Evolutionary conservation across 2,113 vertebrate species (phyloP).

Genomic region (Tychaedon coryphoeus): DNA sequence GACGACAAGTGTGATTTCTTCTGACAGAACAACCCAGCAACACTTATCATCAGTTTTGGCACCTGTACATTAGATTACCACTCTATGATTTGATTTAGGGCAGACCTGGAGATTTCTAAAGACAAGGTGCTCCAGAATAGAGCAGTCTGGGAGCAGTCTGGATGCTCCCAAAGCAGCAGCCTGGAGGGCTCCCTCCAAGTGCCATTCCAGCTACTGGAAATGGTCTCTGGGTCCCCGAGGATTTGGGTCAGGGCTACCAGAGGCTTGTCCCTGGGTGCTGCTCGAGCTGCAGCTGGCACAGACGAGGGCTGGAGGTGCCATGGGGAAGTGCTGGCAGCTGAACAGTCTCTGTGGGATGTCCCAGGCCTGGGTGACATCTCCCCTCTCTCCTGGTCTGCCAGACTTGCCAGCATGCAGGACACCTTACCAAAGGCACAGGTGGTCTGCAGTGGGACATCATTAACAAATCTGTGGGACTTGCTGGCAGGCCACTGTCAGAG

Average conservation of each 20-base stretch:
- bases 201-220: background rate
- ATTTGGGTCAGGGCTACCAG: background rate
- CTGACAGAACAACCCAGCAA: background rate
- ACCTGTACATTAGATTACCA: background rate
- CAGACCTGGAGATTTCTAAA: background rate
- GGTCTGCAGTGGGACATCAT: background rate
- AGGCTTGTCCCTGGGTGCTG: background rate
- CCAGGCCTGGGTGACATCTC: background rate
- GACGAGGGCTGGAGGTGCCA: background rate
- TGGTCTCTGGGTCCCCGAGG: background rate
- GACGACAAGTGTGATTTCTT: background rate
- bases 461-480: background rate
- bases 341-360: background rate
- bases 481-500: background rate
- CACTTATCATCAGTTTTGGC: background rate
- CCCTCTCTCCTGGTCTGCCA: background rate
- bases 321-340: background rate
- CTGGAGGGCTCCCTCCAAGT: background rate
- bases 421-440: background rate
- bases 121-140: background rate
- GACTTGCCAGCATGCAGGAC: background rate
- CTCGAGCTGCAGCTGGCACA: background rate
- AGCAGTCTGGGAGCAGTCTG: background rate
- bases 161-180: background rate
- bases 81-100: background rate